Evolutionary conservation across 1,140 invertebrate genomes (phyloP), one percentile per base, ranked within the genome.

Genomic region (Calycopis cecrops): DNA sequence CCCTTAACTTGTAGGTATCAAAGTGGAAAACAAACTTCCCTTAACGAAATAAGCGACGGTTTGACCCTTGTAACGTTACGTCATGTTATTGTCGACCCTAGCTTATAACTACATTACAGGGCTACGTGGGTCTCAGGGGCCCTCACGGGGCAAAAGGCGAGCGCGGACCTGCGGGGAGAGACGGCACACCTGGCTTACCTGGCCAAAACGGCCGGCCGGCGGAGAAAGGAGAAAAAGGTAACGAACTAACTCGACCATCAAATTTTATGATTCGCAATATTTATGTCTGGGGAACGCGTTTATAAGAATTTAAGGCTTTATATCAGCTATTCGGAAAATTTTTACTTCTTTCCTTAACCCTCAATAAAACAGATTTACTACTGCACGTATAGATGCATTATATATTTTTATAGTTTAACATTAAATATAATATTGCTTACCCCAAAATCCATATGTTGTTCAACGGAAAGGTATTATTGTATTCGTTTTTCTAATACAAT

Each of bases 151-250:
- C 64, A 40, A 86, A 86, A 62, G 83, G 80, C 14, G 83, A 86
- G 47, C 60, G 80, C 16, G 83, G 83, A 6, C 70, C 57, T 33
- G 18, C 80, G 7, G 81, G 83, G 1, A 75, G 76, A 54, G 83
- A 86, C 55, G 83, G 83, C 8, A 54, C 67, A 21, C 76, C 83
- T 54, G 83, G 83, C 9, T 58, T 83, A 10, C 83, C 88, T 4
- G 89, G 88, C 61, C 68, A 85, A 7, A 77, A 88, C 62, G 88
- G 88, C 35, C 87, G 81, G 35, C 83, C 88, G 52, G 88, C 88
- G 0, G 84, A 88, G 69, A 89, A 89, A 66, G 89, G 89, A 16
- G 89, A 90, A 69, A 89, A 89, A 81, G 89, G 89, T 78, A 87
- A 83, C 65, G 71, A 81, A 75, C 68, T 73, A 76, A 78, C 71